phyloP scores from a whole-genome alignment of 2,888 invertebrate genomes.

The Drosophila recens region DNA sequence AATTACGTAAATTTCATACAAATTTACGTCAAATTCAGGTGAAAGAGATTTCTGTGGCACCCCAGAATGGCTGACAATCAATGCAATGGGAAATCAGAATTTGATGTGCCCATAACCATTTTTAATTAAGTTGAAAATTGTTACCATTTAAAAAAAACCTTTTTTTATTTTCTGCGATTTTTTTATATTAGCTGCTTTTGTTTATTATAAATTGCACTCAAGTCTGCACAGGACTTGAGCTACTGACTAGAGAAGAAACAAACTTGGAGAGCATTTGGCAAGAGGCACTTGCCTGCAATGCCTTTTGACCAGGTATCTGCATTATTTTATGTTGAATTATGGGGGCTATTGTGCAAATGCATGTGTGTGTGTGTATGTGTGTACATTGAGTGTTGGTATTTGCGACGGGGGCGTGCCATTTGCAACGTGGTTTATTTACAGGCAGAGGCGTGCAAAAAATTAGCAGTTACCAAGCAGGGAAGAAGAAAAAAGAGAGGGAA shows the following conservation, averaged over 20 bases:
- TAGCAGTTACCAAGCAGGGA: constrained; percentile 44
- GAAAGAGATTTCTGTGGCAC: no score
- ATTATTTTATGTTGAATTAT: constrained; percentile 76
- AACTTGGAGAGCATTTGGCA: constrained; percentile 25
- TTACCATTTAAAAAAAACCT: background rate
- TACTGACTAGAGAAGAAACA: background rate
- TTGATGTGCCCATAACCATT: no score
- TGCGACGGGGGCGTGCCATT: constrained; percentile 61
- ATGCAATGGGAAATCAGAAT: no score
- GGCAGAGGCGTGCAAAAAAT: constrained; percentile 70
- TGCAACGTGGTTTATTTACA: constrained; percentile 76
- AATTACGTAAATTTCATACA: no score
- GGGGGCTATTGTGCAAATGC: constrained; percentile 61
- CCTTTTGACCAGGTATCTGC: constrained; percentile 54
- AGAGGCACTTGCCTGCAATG: constrained; percentile 24
- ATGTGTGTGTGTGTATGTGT: constrained; percentile 24
- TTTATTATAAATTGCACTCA: background rate
- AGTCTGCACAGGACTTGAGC: background rate
- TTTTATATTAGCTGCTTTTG: no score
- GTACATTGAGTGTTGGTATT: constrained; percentile 36
- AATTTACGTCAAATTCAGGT: no score
- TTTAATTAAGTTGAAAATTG: no score
- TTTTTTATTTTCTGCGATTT: background rate
- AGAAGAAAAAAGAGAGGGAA: background rate
- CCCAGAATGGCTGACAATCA: no score